A percentile compares a stretch with the other conserved stretches of the same genome.
Conservation (phyloP, 2,113 vertebrate genomes). For the Epinephelus lanceolatus region DNA sequence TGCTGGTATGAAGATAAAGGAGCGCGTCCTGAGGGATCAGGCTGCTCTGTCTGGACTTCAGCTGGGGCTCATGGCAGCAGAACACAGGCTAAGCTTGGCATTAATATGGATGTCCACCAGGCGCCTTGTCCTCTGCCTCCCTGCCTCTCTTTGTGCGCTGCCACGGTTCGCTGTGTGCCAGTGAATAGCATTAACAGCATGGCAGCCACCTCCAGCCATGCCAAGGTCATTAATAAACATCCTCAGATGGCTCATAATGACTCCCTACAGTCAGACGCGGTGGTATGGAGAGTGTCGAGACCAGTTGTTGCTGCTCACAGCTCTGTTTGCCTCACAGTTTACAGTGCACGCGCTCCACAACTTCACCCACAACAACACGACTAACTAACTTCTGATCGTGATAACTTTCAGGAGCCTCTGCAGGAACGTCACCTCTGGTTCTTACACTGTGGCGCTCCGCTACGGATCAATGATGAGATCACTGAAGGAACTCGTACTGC, state of each 20-base stretch:
- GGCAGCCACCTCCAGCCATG: constrained; percentile 57
- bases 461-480: no score
- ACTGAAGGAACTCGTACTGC: no score
- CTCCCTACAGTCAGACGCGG: constrained; percentile 46
- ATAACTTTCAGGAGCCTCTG: neutral
- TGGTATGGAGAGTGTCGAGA: constrained; percentile 6
- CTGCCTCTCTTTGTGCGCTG: constrained; percentile 69
- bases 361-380: neutral
- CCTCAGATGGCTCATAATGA: constrained; percentile 81
- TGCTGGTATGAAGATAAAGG: constrained; percentile 70
- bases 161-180: constrained; percentile 64
- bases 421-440: neutral
- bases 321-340: constrained; percentile 58
- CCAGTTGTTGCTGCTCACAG: constrained; percentile 28
- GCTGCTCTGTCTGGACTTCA: constrained; percentile 68
- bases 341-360: neutral
- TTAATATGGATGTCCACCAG: constrained; percentile 84
- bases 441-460: neutral
- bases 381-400: constrained; percentile 6
- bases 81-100: constrained; percentile 69
- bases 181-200: constrained; percentile 74
- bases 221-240: constrained; percentile 86
- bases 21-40: constrained; percentile 58
- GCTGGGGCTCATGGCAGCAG: constrained; percentile 72
- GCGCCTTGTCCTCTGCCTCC: constrained; percentile 70